Percentiles rank a stretch among this genome's conserved stretches.
Conservation (phyloP, 2,797 vertebrate genomes). For the Crax fasciolata region DNA sequence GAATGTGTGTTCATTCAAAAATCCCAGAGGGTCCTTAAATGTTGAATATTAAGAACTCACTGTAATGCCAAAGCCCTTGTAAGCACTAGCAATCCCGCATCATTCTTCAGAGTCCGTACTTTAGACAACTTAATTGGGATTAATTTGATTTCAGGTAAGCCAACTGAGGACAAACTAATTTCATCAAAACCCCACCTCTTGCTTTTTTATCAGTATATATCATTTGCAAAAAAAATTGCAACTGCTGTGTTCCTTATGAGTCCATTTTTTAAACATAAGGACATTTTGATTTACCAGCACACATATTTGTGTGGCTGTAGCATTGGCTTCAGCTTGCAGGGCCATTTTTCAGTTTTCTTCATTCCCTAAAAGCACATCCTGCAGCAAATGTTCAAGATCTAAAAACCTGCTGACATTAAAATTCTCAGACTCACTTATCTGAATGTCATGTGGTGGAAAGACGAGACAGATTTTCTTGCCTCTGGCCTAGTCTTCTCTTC, state of each 20-base stretch:
- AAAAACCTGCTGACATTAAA: slow-evolving; percentile 31
- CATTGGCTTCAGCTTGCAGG: neutral
- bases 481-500: slow-evolving; percentile 27
- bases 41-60: neutral
- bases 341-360: neutral
- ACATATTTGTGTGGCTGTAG: neutral
- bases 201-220: neutral
- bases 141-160: neutral
- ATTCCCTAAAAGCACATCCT: neutral
- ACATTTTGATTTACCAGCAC: neutral
- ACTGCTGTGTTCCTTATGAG: neutral
- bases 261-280: neutral
- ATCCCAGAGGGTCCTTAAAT: neutral
- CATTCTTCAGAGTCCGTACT: neutral
- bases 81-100: neutral
- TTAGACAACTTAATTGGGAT: neutral
- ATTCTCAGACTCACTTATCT: neutral
- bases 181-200: neutral
- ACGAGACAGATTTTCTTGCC: slow-evolving; percentile 63
- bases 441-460: slow-evolving; percentile 29
- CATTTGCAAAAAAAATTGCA: neutral
- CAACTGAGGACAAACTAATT: neutral
- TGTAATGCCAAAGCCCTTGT: neutral
- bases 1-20: neutral
- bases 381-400: neutral